Percentiles rank a stretch among this genome's conserved stretches.
Conservation (phyloP, 2,113 vertebrate species). For the Silurus glanis region DNA sequence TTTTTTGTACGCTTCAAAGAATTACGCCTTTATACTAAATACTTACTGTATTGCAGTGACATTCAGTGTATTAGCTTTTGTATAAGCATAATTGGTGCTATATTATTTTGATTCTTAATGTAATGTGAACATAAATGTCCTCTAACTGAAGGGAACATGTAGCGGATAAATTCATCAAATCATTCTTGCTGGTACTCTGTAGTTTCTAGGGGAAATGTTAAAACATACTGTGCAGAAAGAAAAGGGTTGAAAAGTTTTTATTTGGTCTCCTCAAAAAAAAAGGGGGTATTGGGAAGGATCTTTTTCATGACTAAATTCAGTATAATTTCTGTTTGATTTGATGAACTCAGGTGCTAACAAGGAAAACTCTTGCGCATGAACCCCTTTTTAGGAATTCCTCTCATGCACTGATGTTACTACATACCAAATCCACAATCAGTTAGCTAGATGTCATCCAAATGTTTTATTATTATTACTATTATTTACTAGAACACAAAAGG, state of each 20-base stretch:
- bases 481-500: constrained; percentile 76
- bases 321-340: constrained; percentile 60
- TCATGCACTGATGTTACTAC: constrained; percentile 86
- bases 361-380: constrained; percentile 71
- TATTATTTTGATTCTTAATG: constrained; percentile 66
- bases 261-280: constrained; percentile 53
- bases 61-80: constrained; percentile 78
- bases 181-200: constrained; percentile 76
- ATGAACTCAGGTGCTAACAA: constrained; percentile 85
- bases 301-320: constrained; percentile 55
- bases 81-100: constrained; percentile 94
- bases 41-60: constrained; percentile 81
- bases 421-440: constrained; percentile 79
- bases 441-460: constrained; percentile 78
- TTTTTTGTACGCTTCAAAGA: constrained; percentile 63
- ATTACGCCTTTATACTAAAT: constrained; percentile 67
- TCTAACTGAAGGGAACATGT: constrained; percentile 74
- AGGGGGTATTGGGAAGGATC: constrained; percentile 65
- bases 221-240: constrained; percentile 68
- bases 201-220: constrained; percentile 58
- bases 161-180: constrained; percentile 69
- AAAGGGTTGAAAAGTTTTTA: constrained; percentile 59
- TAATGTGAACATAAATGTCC: constrained; percentile 96
- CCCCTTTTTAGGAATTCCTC: constrained; percentile 81
- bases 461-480: constrained; percentile 77